Conservation (phyloP, 1,140 invertebrate genomes). For the Caerostris darwini region DNA sequence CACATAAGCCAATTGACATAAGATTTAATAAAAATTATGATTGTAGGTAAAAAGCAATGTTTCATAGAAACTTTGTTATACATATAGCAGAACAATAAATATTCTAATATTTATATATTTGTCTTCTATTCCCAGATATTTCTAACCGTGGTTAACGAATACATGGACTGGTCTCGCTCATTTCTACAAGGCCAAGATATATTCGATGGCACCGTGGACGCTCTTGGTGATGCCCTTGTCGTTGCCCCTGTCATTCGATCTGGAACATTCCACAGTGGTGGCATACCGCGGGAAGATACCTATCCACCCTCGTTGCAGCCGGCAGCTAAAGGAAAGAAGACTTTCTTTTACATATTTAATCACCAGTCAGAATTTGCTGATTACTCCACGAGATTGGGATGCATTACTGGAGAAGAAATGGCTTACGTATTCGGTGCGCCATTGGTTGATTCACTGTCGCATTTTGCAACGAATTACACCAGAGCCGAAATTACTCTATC, state of each 20-base stretch:
- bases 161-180: constrained; percentile 97
- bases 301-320: constrained; percentile 79
- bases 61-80: too few species aligned
- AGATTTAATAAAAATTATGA: too few species aligned
- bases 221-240: constrained; percentile 95
- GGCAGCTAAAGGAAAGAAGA: constrained; percentile 81
- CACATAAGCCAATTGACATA: too few species aligned
- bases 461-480: constrained; percentile 88
- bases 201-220: constrained; percentile 95
- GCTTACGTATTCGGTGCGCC: constrained; percentile 85
- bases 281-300: constrained; percentile 67
- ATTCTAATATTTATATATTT: not conserved
- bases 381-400: constrained; percentile 85
- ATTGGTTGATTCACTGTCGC: constrained; percentile 43
- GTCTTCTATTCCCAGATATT: constrained; percentile 88
- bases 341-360: constrained; percentile 96
- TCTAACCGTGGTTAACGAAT: constrained; percentile 98
- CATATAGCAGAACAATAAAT: not conserved
- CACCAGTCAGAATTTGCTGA: constrained; percentile 95
- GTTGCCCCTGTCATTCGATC: constrained; percentile 95
- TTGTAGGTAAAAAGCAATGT: not conserved
- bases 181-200: constrained; percentile 95
- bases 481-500: constrained; percentile 93
- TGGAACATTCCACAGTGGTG: constrained; percentile 91
- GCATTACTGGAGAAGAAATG: constrained; percentile 84